Evolutionary conservation across 2,113 vertebrate genomes (phyloP), one percentile per base, ranked within the genome.

Genomic region (Girardinichthys multiradiatus): DNA sequence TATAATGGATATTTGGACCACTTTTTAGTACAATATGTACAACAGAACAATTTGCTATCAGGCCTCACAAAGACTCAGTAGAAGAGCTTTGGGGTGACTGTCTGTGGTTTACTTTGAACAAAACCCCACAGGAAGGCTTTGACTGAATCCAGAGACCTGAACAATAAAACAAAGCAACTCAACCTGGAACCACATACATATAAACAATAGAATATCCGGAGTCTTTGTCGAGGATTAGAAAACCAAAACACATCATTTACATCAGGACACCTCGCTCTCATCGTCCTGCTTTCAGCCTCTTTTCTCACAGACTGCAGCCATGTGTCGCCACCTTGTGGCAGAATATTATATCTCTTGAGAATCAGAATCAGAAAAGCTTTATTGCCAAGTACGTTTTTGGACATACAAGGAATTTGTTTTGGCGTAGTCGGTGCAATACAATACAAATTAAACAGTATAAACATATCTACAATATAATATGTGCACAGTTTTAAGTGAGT

Each of bases 301-400:
- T 69, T 11, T 11, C 61, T 64, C 35, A 57, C 4, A 1, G 27
- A 26, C 1, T 2, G 6, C 35, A 75, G 75, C 77, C 27, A 17
- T 59, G 59, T 60, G 39, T 35, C 70, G 71, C 85, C 90, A 80
- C 83, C 88, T 71, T 54, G 81, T 92, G 87, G 26, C 59, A 5
- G 31, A 30, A 31, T 13, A n/a, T 8, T 37, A 64, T 29, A 57
- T 57, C 19, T 27, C 42, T 64, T 57, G n/a, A n/a, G n/a, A n/a
- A n/a, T n/a, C n/a, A n/a, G n/a, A n/a, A n/a, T n/a, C n/a, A n/a
- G n/a, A n/a, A n/a, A n/a, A n/a, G n/a, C n/a, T n/a, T n/a, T n/a
- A n/a, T n/a, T n/a, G n/a, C n/a, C n/a, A n/a, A n/a, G n/a, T n/a
- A n/a, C n/a, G n/a, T n/a, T n/a, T n/a, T n/a, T n/a, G n/a, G n/a